Evolutionary conservation across 35 echinoderm and acorn worm species (phyloP), one percentile per base, ranked within the genome.

Genomic region (Holothuria glaberrima): DNA sequence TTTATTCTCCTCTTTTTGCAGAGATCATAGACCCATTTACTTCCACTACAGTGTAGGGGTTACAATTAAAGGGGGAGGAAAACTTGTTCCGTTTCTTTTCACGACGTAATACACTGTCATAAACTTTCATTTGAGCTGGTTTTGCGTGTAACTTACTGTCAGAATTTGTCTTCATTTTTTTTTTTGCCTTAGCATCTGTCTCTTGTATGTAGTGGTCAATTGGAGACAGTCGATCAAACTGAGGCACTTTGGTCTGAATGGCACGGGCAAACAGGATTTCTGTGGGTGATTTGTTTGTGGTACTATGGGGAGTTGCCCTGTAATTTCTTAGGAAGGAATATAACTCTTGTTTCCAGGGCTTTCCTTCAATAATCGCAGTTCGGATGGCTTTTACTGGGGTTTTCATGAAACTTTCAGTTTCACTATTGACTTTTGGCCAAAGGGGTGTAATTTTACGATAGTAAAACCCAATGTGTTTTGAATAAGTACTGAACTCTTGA

Each of bases 341-440:
- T n/a, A n/a, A n/a, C n/a, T n/a, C n/a, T n/a, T n/a, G n/a, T n/a
- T n/a, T n/a, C n/a, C n/a, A n/a, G n/a, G n/a, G n/a, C n/a, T n/a
- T n/a, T n/a, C n/a, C n/a, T n/a, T n/a, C n/a, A n/a, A n/a, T n/a
- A n/a, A n/a, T n/a, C n/a, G n/a, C n/a, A n/a, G n/a, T n/a, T n/a
- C n/a, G n/a, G n/a, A n/a, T n/a, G n/a, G n/a, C n/a, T n/a, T n/a
- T n/a, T n/a, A n/a, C n/a, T n/a, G n/a, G n/a, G n/a, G n/a, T n/a
- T n/a, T n/a, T n/a, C n/a, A n/a, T n/a, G n/a, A 97, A 86, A 18
- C 89, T 86, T 68, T 97, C 88, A 14, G 90, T 92, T 89, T 94
- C 95, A n/a, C 83, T 88, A 74, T 94, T 97, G 13, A 92, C 95
- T 69, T 88, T 77, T 88, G 95, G 92, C 89, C 92, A 97, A 24